phyloP scores from a whole-genome alignment of 2,888 invertebrate genomes.

The Piscicola geometra region DNA sequence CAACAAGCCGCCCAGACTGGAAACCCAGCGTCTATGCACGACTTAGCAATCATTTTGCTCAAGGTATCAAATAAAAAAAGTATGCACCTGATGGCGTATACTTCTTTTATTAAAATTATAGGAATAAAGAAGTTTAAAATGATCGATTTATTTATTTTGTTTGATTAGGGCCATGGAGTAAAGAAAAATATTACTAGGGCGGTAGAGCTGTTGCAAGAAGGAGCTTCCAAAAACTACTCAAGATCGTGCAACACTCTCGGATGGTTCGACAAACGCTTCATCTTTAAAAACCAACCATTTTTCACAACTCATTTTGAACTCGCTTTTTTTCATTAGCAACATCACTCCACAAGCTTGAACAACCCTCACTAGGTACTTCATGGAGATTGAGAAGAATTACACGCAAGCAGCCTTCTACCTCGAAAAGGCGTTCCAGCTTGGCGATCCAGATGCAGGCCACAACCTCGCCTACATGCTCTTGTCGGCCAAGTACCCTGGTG shows the following conservation, averaged over 20 bases:
- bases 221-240: constrained; percentile 48
- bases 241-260: constrained; percentile 52
- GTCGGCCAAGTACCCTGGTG: constrained; percentile 46
- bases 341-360: no score
- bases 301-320: no score
- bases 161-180: constrained; percentile 50
- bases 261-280: no score
- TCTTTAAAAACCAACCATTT: no score
- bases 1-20: constrained; percentile 49
- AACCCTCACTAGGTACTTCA: constrained; percentile 40
- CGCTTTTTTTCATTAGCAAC: no score
- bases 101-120: no score
- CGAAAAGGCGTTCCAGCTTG: constrained; percentile 45
- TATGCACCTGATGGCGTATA: no score
- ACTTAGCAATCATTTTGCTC: constrained; percentile 52
- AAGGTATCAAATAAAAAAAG: no score
- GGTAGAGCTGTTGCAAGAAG: constrained; percentile 36
- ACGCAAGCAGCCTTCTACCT: constrained; percentile 49
- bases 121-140: no score
- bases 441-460: constrained; percentile 50
- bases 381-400: constrained; percentile 48
- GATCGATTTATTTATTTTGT: no score
- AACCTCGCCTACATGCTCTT: constrained; percentile 52
- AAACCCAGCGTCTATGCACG: constrained; percentile 51
- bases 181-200: constrained; percentile 49